phyloP scores from a whole-genome alignment of 2,113 vertebrate species.

The Siphamia tubifer region DNA sequence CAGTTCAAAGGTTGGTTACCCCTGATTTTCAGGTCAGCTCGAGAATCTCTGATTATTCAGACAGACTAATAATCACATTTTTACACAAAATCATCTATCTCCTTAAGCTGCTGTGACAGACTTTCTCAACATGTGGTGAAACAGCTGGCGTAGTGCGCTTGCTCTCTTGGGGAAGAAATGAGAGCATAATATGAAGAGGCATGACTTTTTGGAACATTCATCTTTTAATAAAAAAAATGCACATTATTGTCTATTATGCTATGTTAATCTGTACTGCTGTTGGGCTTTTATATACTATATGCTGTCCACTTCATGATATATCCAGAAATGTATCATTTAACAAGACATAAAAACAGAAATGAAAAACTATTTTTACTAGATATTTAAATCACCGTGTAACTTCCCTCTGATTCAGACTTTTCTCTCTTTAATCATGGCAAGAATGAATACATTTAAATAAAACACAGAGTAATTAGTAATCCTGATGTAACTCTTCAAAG shows the following conservation, averaged over 20 bases:
- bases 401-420: neutral
- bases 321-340: no score
- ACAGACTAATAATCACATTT: constrained; percentile 42
- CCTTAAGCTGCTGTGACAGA: constrained; percentile 38
- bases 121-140: constrained; percentile 43
- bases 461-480: no score
- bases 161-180: constrained; percentile 11
- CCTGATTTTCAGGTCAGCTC: constrained; percentile 27
- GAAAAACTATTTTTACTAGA: neutral
- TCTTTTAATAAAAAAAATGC: no score
- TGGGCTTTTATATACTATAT: no score
- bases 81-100: constrained; percentile 11
- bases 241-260: no score
- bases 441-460: no score
- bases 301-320: no score
- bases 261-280: no score
- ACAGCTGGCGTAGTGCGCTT: constrained; percentile 42
- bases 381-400: neutral
- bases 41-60: constrained; percentile 19
- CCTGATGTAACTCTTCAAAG: no score
- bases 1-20: constrained; percentile 51
- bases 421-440: neutral
- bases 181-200: constrained; percentile 27
- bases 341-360: no score
- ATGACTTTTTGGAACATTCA: no score